Percentiles rank a stretch among this genome's conserved stretches.
Evolutionary conservation across 2,888 invertebrate genomes (phyloP).

Genomic region (Boloria euphrosyne): DNA sequence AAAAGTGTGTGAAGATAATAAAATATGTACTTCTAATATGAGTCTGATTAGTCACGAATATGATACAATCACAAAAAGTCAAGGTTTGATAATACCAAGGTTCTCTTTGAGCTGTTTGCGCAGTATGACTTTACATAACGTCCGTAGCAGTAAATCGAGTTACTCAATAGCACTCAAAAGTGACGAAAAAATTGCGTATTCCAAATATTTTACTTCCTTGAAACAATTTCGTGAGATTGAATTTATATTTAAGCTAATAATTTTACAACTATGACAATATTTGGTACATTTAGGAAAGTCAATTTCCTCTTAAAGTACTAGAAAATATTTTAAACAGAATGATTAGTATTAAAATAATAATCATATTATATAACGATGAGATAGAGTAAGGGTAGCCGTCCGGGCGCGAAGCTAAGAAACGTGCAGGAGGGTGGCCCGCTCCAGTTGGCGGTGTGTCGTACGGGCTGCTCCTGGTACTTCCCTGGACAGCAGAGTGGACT

Average conservation of each 20-base stretch:
- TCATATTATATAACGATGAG: no score
- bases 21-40: constrained; percentile 4
- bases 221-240: constrained; percentile 22
- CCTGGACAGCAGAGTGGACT: no score
- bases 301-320: no score
- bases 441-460: no score
- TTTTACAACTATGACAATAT: no score
- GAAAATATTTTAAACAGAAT: no score
- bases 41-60: not conserved
- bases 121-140: constrained; percentile 23
- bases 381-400: no score
- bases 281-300: no score
- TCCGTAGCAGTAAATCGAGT: constrained; percentile 15
- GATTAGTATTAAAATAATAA: no score
- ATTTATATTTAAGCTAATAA: not conserved
- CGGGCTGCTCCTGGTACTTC: no score
- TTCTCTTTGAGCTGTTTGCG: constrained; percentile 6
- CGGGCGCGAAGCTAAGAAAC: no score
- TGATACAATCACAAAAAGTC: constrained; percentile 15
- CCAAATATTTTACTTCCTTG: constrained; percentile 20
- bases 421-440: no score
- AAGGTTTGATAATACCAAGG: constrained; percentile 10
- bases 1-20: not conserved
- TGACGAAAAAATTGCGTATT: constrained; percentile 28
- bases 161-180: constrained; percentile 27